A percentile compares a stretch with the other conserved stretches of the same genome.
These are phyloP conservation scores for Campylorhamphus procurvoides DNA, from an alignment of 2,113 vertebrate species.

Conservation along the genomic window DNA sequence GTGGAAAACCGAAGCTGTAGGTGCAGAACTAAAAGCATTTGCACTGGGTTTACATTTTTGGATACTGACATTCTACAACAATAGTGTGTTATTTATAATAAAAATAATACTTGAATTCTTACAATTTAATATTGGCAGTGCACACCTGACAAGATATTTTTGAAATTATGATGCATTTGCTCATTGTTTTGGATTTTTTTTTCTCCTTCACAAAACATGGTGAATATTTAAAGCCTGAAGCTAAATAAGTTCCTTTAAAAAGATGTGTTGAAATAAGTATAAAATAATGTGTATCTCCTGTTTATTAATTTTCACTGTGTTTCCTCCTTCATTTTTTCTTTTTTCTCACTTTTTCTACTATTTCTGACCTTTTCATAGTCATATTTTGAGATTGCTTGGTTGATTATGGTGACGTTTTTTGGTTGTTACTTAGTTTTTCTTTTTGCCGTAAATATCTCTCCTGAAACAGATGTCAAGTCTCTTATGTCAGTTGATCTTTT, in stretches of 20 bases:
- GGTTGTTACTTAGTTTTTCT: not conserved
- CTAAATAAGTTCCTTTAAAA: slow-evolving; percentile 16
- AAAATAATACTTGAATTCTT: not conserved
- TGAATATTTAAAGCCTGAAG: slow-evolving; percentile 16
- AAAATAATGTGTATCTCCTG: not conserved
- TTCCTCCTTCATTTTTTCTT: not conserved
- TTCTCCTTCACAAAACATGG: not conserved
- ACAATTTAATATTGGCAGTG: not conserved
- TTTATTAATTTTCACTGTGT: not conserved
- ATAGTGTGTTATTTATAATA: not conserved
- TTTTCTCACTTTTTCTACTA: not conserved
- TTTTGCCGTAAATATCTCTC: not conserved
- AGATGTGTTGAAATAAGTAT: not conserved
- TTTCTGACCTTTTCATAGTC: not conserved
- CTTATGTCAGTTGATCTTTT: not conserved
- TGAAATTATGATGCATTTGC: not conserved
- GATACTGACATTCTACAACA: not conserved
- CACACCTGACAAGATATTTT: not conserved
- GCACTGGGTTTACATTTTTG: not conserved
- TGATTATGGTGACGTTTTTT: fast-evolving
- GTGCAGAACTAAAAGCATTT: not conserved
- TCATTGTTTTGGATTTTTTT: not conserved
- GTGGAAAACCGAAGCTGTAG: not conserved
- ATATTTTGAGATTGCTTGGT: not conserved
- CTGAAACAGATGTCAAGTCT: not conserved